phyloP scores from a whole-genome alignment of 2,888 invertebrate genomes.

The Drosophila subquinaria region DNA sequence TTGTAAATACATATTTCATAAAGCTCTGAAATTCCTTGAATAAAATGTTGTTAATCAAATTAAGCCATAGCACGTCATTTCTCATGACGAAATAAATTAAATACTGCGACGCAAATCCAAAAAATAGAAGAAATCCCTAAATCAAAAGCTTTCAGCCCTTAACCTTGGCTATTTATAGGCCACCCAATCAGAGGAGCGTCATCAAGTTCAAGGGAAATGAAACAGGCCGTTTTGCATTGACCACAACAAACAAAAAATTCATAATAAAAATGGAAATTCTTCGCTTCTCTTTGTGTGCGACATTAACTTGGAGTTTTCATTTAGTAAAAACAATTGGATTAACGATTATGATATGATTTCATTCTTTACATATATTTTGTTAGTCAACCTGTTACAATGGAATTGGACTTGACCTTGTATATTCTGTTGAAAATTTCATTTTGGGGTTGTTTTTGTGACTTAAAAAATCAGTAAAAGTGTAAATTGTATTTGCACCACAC shows the following conservation, averaged over 20 bases:
- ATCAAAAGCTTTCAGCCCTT: slow-evolving; percentile 34
- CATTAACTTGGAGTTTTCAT: slow-evolving; percentile 21
- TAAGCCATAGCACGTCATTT: slow-evolving; percentile 5
- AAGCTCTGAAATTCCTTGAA: slow-evolving; percentile 41
- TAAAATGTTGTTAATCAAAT: slow-evolving; percentile 48
- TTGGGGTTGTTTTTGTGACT: too few relatives aligned
- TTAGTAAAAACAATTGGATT: slow-evolving; percentile 21
- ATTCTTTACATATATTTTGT: background rate
- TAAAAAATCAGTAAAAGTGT: too few relatives aligned
- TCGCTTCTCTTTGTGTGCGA: background rate
- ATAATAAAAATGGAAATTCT: slow-evolving; percentile 22
- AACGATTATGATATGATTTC: background rate
- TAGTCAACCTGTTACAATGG: background rate
- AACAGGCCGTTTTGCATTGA: slow-evolving; percentile 46
- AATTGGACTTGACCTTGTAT: background rate
- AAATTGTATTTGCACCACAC: too few relatives aligned
- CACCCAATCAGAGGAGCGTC: slow-evolving; percentile 38
- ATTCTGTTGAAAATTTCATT: background rate
- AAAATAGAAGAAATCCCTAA: slow-evolving; percentile 18
- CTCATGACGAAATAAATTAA: slow-evolving; percentile 31
- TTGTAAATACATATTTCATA: slow-evolving; percentile 35
- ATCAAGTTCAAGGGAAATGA: slow-evolving; percentile 78
- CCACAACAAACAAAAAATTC: slow-evolving; percentile 56
- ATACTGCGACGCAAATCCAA: slow-evolving; percentile 32
- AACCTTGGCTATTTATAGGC: slow-evolving; percentile 65